Percentiles rank a stretch among this genome's conserved stretches.
These are phyloP conservation scores for Eleutherodactylus coqui DNA, from an alignment of 2,797 vertebrate genomes.

Conservation along the genomic window DNA sequence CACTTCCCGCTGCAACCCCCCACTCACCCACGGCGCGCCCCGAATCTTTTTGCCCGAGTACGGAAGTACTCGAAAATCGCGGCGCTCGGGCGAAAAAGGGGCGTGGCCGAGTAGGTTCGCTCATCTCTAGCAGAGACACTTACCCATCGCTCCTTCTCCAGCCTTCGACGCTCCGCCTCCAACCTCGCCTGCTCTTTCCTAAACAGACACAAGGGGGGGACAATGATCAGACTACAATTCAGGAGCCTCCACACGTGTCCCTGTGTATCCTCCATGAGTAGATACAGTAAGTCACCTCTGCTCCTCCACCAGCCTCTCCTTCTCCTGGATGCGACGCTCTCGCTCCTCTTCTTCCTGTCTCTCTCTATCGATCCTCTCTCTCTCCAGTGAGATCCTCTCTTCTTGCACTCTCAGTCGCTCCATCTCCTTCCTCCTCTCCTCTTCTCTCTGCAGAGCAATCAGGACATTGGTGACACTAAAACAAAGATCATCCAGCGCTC, in stretches of 20 bases:
- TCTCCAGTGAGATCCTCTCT: conserved; percentile 66
- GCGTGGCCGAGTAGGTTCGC: no score
- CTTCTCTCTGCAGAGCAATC: conserved; percentile 63
- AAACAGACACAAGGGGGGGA: conserved; percentile 31
- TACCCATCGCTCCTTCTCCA: conserved; percentile 83
- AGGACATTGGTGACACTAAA: background rate
- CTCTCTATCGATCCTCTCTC: conserved; percentile 66
- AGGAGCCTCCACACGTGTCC: background rate
- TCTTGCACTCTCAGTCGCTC: conserved; percentile 66
- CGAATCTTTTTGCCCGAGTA: no score
- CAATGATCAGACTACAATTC: background rate
- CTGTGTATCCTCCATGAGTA: background rate
- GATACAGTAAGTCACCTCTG: conserved; percentile 65
- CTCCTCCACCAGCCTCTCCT: conserved; percentile 67
- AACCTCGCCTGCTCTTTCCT: conserved; percentile 80
- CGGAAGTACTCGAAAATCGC: no score
- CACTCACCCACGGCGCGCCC: no score
- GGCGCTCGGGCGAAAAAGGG: no score
- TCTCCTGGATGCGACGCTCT: conserved; percentile 65
- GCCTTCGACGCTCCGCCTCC: conserved; percentile 75
- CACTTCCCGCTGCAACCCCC: no score
- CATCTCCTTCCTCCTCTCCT: conserved; percentile 67
- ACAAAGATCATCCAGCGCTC: no score
- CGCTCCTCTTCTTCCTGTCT: conserved; percentile 64
- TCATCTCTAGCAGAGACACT: no score